Percentiles rank a stretch among this genome's conserved stretches.
Evolutionary conservation across 2,888 invertebrate species (phyloP).

Genomic region (Drosophila fulvimacula): DNA sequence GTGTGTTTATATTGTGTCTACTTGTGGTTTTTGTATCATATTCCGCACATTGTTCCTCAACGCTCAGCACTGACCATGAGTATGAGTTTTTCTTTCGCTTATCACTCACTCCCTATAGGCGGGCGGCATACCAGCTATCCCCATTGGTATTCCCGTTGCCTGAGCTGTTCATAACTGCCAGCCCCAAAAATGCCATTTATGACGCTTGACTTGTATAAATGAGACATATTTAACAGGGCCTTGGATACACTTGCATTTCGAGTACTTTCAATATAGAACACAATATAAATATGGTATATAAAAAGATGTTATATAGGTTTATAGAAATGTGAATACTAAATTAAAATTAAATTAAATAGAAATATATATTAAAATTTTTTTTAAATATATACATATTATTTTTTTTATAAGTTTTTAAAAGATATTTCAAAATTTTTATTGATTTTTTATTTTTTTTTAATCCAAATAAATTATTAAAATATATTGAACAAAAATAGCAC

Average conservation of each 20-base stretch:
- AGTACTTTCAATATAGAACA: not conserved
- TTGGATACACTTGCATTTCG: constrained; percentile 1
- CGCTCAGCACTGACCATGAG: constrained; percentile 44
- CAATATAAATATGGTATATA: not conserved
- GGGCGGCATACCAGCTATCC: not conserved
- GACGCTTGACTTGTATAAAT: constrained; percentile 67
- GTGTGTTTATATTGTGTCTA: constrained; percentile 27
- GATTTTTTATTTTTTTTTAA: too few species aligned
- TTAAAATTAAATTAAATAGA: too few species aligned
- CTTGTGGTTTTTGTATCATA: constrained; percentile 51
- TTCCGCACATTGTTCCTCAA: constrained; percentile 48
- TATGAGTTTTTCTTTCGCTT: constrained; percentile 49
- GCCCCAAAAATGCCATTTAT: constrained; percentile 64
- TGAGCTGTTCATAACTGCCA: constrained; percentile 1
- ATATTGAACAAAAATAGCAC: too few species aligned
- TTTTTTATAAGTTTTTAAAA: too few species aligned
- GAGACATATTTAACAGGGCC: constrained; percentile 48
- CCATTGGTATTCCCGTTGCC: constrained; percentile 1
- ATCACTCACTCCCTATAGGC: constrained; percentile 35
- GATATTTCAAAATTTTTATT: too few species aligned
- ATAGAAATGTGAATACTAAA: too few species aligned
- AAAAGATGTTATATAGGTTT: too few species aligned
- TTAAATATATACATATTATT: too few species aligned
- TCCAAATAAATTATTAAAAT: too few species aligned
- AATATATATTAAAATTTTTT: too few species aligned